phyloP scores from a whole-genome alignment of 2,888 invertebrate species.

The Apotomis turbidana region DNA sequence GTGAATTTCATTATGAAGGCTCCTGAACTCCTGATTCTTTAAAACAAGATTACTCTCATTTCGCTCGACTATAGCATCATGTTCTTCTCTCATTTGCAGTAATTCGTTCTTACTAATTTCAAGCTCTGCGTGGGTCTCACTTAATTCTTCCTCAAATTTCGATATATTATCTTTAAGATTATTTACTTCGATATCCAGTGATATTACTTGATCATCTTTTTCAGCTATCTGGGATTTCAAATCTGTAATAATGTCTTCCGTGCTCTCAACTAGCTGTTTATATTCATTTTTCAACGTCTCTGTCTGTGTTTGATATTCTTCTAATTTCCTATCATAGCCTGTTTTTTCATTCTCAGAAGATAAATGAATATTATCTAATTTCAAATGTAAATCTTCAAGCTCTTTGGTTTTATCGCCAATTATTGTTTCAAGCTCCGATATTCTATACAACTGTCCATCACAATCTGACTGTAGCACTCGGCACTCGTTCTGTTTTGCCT shows the following conservation, averaged over 20 bases:
- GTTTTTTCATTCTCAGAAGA: constrained; percentile 58
- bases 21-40: constrained; percentile 66
- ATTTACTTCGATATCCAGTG: constrained; percentile 69
- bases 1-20: constrained; percentile 59
- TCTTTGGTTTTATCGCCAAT: constrained; percentile 52
- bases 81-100: constrained; percentile 61
- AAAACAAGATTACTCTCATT: constrained; percentile 58
- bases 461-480: constrained; percentile 52
- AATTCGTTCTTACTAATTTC: constrained; percentile 71
- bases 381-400: constrained; percentile 50
- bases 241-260: constrained; percentile 62
- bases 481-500: constrained; percentile 52
- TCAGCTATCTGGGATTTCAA: constrained; percentile 62
- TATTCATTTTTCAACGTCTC: constrained; percentile 42
- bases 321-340: constrained; percentile 71
- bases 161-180: constrained; percentile 59
- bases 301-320: constrained; percentile 42
- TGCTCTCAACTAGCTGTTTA: constrained; percentile 28
- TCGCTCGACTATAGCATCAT: constrained; percentile 57
- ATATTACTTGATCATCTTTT: constrained; percentile 66
- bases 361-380: constrained; percentile 51
- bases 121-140: constrained; percentile 66
- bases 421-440: constrained; percentile 51
- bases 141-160: constrained; percentile 65
- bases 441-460: constrained; percentile 49